A percentile compares a stretch with the other conserved stretches of the same genome.
These are phyloP conservation scores for Puntigrus tetrazona DNA, from an alignment of 2,113 vertebrate species.

Conservation along the genomic window DNA sequence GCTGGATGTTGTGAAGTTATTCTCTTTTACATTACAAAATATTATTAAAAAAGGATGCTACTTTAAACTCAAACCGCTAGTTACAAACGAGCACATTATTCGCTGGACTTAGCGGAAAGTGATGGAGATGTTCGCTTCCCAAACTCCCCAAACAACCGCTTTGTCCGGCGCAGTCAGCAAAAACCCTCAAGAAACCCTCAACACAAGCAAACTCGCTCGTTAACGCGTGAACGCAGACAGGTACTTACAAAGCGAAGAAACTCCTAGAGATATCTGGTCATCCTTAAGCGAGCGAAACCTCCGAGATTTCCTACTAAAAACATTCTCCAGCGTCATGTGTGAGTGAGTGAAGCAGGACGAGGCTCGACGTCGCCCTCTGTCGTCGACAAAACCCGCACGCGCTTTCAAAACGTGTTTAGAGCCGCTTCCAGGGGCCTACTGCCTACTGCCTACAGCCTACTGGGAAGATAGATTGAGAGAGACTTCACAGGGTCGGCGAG, in stretches of 20 bases:
- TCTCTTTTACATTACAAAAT: not conserved
- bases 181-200: not conserved
- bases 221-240: not conserved
- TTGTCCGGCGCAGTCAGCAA: not conserved
- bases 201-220: not conserved
- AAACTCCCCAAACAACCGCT: conserved; percentile 26
- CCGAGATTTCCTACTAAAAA: conserved; percentile 16
- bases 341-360: not conserved
- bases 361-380: conserved; percentile 29
- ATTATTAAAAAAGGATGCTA: not conserved
- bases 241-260: conserved; percentile 49
- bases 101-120: not conserved
- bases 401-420: too few relatives aligned
- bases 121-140: conserved; percentile 18
- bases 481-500: not conserved
- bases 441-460: too few relatives aligned
- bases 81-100: not conserved
- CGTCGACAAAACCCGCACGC: not conserved
- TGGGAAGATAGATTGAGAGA: not conserved
- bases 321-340: not conserved
- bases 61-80: not conserved
- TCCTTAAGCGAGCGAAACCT: conserved; percentile 33
- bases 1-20: not conserved
- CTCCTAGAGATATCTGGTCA: conserved; percentile 12
- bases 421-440: too few relatives aligned